Evolutionary conservation across 2,888 invertebrate genomes (phyloP).

Genomic region (Lasioglossum pauxillum): DNA sequence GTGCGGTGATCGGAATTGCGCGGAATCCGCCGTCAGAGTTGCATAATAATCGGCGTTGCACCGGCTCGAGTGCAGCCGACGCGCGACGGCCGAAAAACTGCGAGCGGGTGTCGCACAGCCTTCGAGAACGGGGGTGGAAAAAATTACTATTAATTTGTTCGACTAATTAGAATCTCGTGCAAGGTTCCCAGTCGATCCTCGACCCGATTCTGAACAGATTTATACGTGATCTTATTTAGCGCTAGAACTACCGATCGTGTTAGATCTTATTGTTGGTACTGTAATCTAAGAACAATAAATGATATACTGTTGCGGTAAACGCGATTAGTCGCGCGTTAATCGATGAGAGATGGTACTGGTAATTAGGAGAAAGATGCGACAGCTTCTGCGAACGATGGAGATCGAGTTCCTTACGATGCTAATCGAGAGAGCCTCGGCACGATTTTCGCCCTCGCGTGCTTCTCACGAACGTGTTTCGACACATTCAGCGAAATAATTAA

Average conservation of each 20-base stretch:
- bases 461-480: slow-evolving; percentile 9
- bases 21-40: slow-evolving; percentile 27
- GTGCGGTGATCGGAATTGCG: slow-evolving; percentile 31
- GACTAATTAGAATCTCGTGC: slow-evolving; percentile 12
- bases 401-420: slow-evolving; percentile 20
- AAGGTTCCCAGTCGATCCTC: neutral
- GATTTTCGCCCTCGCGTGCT: slow-evolving; percentile 1
- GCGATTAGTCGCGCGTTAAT: neutral
- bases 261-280: too few relatives aligned
- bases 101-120: too few relatives aligned
- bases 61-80: neutral
- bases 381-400: slow-evolving; percentile 22
- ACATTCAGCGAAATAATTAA: slow-evolving; percentile 40
- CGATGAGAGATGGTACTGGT: neutral
- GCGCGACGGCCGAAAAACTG: slow-evolving; percentile 30
- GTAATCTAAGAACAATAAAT: too few relatives aligned
- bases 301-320: neutral
- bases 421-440: neutral
- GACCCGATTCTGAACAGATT: neutral
- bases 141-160: slow-evolving; percentile 15
- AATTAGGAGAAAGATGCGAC: neutral
- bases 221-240: neutral
- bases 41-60: slow-evolving; percentile 31
- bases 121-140: slow-evolving; percentile 8
- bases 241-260: too few relatives aligned